Conservation (phyloP, 2,888 invertebrate species). For the Cosmia pyralina region DNA sequence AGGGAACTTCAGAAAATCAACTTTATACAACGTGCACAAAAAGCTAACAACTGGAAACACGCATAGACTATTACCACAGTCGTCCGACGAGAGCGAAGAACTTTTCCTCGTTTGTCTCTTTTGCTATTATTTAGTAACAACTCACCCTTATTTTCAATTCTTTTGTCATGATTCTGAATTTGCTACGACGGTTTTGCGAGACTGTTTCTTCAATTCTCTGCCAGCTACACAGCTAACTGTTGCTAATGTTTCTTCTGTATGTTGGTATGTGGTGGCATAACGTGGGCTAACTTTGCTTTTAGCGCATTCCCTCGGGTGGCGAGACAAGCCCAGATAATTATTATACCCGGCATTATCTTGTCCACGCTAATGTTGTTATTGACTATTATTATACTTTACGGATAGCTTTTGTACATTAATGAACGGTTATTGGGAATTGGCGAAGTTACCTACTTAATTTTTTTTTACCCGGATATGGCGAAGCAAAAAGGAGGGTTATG, state of each 20-base stretch:
- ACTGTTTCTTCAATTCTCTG: not conserved
- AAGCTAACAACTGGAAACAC: not conserved
- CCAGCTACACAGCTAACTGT: not conserved
- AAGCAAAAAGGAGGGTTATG: too few species aligned
- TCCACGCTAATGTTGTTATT: conserved; percentile 46
- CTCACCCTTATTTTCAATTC: not conserved
- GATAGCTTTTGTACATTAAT: conserved; percentile 11
- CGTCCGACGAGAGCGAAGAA: not conserved
- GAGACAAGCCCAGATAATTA: conserved; percentile 33
- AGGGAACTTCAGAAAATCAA: conserved; percentile 7
- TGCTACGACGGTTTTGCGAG: not conserved
- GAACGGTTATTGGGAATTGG: not conserved
- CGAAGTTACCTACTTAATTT: not conserved
- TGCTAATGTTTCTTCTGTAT: conserved; percentile 29
- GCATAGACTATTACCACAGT: too few species aligned
- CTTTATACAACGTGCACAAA: not conserved
- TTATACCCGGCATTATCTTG: conserved; percentile 53
- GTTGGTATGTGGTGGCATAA: not conserved
- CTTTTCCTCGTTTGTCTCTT: not conserved
- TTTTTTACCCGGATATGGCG: too few species aligned
- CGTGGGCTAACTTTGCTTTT: conserved; percentile 60
- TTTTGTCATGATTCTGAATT: not conserved
- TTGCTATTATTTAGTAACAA: not conserved
- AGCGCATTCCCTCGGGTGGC: conserved; percentile 55
- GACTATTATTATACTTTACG: conserved; percentile 36